Conservation (phyloP, 2,113 vertebrate species). For the Ia io region DNA sequence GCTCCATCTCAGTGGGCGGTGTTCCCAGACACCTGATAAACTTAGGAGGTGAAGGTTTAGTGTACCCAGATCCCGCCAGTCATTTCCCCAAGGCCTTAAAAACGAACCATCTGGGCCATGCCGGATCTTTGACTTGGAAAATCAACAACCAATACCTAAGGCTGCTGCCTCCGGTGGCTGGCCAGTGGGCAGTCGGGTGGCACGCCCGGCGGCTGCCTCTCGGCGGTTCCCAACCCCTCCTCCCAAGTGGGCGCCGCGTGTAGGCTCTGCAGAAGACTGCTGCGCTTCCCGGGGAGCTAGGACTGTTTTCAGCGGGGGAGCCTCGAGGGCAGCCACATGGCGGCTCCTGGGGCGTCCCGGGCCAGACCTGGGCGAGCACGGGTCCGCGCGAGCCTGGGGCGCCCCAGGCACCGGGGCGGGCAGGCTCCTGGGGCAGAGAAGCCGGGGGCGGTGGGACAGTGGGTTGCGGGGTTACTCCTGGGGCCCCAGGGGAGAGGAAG, state of each 20-base stretch:
- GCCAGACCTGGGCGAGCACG: background rate
- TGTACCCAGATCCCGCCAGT: background rate
- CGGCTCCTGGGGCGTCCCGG: background rate
- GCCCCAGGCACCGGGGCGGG: background rate
- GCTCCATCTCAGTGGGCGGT: background rate
- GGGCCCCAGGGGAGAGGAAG: background rate
- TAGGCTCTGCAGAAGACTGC: background rate
- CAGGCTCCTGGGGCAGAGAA: background rate
- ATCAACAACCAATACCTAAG: background rate
- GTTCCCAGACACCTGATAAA: background rate
- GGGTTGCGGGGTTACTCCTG: background rate
- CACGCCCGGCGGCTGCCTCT: background rate
- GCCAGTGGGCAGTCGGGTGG: background rate
- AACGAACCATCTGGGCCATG: background rate
- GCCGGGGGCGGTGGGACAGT: accelerated
- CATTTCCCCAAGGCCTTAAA: background rate
- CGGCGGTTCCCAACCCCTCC: background rate
- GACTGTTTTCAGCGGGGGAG: background rate
- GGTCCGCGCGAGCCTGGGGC: background rate
- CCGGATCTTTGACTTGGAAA: background rate
- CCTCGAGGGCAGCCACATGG: background rate
- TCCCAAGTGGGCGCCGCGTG: background rate
- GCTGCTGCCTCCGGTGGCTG: background rate
- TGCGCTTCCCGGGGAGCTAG: background rate
- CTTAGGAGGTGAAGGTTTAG: background rate